Percentiles rank a stretch among this genome's conserved stretches.
Evolutionary conservation across 2,797 vertebrate species (phyloP).

Genomic region (Phalloptychus januarius): DNA sequence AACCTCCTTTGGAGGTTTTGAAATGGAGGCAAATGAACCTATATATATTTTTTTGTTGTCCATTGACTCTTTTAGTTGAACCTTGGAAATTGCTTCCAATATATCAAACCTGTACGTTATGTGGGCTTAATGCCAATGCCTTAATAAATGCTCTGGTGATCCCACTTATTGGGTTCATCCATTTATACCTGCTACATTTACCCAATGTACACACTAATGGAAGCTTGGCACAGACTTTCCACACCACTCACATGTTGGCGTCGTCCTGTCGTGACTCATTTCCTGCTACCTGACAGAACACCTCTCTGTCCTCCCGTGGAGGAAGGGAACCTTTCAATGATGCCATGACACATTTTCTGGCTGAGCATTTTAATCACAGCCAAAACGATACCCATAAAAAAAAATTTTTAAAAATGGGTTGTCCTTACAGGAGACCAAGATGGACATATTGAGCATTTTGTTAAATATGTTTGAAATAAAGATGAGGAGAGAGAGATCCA

Average conservation of each 20-base stretch:
- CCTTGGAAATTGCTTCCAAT: background rate
- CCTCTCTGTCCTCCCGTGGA: slow-evolving; percentile 9
- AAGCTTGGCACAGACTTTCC: slow-evolving; percentile 14
- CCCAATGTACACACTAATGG: background rate
- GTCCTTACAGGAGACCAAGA: slow-evolving; percentile 4
- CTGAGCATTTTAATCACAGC: slow-evolving; percentile 20
- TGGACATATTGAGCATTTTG: background rate
- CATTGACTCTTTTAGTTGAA: background rate
- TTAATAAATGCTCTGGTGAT: background rate
- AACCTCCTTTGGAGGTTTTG: background rate
- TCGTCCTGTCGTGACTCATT: slow-evolving; percentile 22
- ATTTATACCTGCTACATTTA: slow-evolving; percentile 4
- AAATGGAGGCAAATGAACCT: background rate
- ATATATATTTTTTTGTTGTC: background rate
- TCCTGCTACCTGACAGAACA: slow-evolving; percentile 27
- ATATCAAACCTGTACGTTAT: background rate
- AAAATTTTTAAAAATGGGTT: too few relatives aligned
- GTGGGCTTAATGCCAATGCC: background rate
- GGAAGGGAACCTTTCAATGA: slow-evolving; percentile 5
- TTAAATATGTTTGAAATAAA: background rate
- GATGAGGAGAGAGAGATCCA: background rate
- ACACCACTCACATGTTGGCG: slow-evolving; percentile 16
- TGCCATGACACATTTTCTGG: slow-evolving; percentile 37
- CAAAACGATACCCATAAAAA: slow-evolving; percentile 20
- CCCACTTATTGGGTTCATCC: background rate